Evolutionary conservation across 2,888 invertebrate genomes (phyloP).

Genomic region (Prosapia bicincta): DNA sequence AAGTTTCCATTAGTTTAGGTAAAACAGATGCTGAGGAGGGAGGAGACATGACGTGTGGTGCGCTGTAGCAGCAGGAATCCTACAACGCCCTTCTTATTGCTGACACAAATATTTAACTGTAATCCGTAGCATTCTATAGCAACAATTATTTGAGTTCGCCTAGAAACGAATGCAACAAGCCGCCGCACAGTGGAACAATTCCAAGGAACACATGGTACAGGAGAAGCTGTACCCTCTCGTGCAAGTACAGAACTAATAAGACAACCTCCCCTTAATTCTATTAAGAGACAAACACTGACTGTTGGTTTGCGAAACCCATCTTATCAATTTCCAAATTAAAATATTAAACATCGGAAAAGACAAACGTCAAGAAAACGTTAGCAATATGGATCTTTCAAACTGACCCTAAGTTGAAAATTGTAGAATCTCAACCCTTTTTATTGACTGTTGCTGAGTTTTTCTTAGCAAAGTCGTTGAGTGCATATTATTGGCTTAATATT

Average conservation of each 20-base stretch:
- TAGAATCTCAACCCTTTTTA: too few relatives aligned
- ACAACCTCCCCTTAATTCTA: constrained; percentile 25
- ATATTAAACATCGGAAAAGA: too few relatives aligned
- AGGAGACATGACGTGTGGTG: not conserved
- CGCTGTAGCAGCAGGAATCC: not conserved
- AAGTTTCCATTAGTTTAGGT: constrained; percentile 2
- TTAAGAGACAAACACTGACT: not conserved
- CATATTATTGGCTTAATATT: too few relatives aligned
- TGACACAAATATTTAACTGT: not conserved
- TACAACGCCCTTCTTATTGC: not conserved
- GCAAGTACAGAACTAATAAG: constrained; percentile 13
- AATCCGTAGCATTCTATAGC: not conserved
- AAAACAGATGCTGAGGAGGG: not conserved
- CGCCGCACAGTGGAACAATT: constrained; percentile 12
- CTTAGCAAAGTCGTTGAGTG: too few relatives aligned
- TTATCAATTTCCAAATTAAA: not conserved
- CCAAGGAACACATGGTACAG: not conserved
- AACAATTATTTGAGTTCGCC: not conserved
- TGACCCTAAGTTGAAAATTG: too few relatives aligned
- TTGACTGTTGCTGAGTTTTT: too few relatives aligned
- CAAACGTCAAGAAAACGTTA: too few relatives aligned
- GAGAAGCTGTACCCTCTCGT: not conserved
- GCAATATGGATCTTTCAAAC: too few relatives aligned
- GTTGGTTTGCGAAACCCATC: not conserved
- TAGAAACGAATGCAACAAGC: not conserved